These are phyloP conservation scores for Psylliodes chrysocephalus DNA, from an alignment of 2,888 invertebrate species.

Conservation along the genomic window DNA sequence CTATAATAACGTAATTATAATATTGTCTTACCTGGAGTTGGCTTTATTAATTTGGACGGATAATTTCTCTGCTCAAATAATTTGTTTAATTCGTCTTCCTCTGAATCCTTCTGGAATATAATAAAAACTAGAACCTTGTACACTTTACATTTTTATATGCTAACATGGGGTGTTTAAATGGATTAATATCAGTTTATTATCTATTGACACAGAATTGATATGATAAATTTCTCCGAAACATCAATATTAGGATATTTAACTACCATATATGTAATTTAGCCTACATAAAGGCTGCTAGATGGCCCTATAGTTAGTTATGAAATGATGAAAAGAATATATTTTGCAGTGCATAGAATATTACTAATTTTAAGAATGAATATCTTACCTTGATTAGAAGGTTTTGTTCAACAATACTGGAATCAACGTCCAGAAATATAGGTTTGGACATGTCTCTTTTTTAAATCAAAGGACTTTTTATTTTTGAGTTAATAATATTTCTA, in stretches of 20 bases:
- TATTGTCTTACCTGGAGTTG: conserved; percentile 77
- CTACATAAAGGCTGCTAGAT: no score
- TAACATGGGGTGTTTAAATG: no score
- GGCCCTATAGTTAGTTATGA: no score
- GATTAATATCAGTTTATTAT: no score
- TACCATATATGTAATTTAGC: no score
- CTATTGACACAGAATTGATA: no score
- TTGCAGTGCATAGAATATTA: background rate
- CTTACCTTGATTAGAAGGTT: conserved; percentile 59
- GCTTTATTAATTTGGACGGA: conserved; percentile 74
- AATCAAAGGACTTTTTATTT: no score
- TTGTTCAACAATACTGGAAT: conserved; percentile 60
- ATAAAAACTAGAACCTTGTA: conserved; percentile 4
- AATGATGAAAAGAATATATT: no score
- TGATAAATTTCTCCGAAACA: no score
- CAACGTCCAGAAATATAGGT: conserved; percentile 59
- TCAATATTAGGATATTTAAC: no score
- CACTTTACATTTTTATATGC: background rate
- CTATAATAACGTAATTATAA: no score
- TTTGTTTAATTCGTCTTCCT: conserved; percentile 71
- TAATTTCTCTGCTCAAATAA: conserved; percentile 60
- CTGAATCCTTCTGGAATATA: conserved; percentile 64
- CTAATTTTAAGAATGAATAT: conserved; percentile 37
- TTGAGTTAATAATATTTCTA: no score
- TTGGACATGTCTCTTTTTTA: conserved; percentile 22